Base-by-base conservation (phyloP, 2,113 vertebrate species). In the Aspiorhynchus laticeps region DNA sequence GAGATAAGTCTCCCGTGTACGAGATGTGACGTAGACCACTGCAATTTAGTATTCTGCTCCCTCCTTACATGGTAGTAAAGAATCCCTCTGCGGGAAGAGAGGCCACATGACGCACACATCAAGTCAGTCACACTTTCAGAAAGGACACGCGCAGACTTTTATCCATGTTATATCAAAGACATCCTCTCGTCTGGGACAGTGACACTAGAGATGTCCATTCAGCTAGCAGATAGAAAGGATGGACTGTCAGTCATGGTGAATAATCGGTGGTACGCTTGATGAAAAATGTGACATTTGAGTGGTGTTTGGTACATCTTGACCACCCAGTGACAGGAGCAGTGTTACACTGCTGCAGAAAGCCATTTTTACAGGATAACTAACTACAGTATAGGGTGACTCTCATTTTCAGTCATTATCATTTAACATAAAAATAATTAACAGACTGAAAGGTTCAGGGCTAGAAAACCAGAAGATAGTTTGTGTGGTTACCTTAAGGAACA, bases 11-110 rank as follows among this genome's bases (percentile, higher is more conserved):
- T 78, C 90, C 81, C 15, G 85, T 88, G 83, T 85, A 38, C 67
- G 89, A 94, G 92, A 88, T 92, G 91, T 91, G 92, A 93, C 88
- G 87, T 80, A 41, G 88, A 88, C 87, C 51, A 90, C 91, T 92
- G 86, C 1, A 80, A 80, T 75, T 88, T 81, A 80, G 63, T 85
- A 88, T 91, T 88, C 88, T 17, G 17, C 88, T 88, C 80, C 51
- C 84, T 86, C 63, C 79, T 83, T 86, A 59, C 83, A 41, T 59
- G 31, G 48, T 33, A 74, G 51, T 36, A 75, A 41, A 84, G 24
- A 74, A 26, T 41, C 69, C 85, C n/a, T 87, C 69, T 75, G 1
- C 74, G 67, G 92, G 89, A 90, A 41, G 85, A 80, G 53, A 80
- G 43, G 21, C 85, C 79, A 74, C 53, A 26, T 88, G 89, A 87